Conservation (phyloP, 2,888 invertebrate species). For the Lypha dubia region DNA sequence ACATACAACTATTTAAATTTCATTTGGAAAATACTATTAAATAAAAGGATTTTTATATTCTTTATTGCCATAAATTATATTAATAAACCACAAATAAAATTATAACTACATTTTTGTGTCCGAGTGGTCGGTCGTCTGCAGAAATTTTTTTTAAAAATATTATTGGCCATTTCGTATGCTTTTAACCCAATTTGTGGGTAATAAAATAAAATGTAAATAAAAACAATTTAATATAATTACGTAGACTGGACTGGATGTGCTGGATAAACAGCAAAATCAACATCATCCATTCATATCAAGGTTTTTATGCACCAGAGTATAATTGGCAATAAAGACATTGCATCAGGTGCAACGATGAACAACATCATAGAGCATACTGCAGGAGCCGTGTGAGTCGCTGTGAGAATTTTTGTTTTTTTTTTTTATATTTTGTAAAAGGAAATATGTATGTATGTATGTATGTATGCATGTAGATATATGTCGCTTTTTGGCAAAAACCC, state of each 20-base stretch:
- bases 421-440: not conserved
- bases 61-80: constrained; percentile 67
- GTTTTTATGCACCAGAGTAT: constrained; percentile 5
- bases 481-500: too few species aligned
- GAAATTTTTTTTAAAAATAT: constrained; percentile 16
- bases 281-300: constrained; percentile 12
- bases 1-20: constrained; percentile 46
- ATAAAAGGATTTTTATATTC: constrained; percentile 16
- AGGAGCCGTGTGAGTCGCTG: constrained; percentile 15
- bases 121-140: constrained; percentile 19
- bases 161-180: constrained; percentile 65
- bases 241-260: constrained; percentile 36
- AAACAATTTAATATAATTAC: constrained; percentile 47
- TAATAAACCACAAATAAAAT: constrained; percentile 74
- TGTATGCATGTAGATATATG: too few species aligned
- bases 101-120: constrained; percentile 50
- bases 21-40: constrained; percentile 28
- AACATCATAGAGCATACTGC: constrained; percentile 37
- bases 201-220: constrained; percentile 57
- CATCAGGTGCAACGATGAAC: constrained; percentile 52
- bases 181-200: constrained; percentile 65
- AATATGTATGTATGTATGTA: too few species aligned
- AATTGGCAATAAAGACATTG: constrained; percentile 11
- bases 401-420: not conserved
- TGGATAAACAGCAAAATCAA: constrained; percentile 2